Percentiles rank a stretch among this genome's conserved stretches.
Evolutionary conservation across 2,888 invertebrate genomes (phyloP).

Genomic region (Aelia acuminata): DNA sequence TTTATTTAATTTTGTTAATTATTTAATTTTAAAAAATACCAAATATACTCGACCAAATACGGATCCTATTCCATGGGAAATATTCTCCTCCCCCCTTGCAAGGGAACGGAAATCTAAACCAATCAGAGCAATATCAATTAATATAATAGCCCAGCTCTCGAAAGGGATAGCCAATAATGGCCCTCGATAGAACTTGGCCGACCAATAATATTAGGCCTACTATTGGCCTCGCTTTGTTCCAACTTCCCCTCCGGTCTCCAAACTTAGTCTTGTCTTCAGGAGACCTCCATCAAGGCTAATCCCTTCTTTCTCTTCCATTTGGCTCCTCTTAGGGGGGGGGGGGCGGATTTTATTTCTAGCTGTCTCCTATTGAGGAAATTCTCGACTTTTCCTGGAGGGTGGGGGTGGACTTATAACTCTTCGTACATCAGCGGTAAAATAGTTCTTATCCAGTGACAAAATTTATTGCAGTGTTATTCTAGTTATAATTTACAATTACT

Average conservation of each 20-base stretch:
- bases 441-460: too few relatives aligned
- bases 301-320: background rate
- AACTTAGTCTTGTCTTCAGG: conserved; percentile 7
- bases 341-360: background rate
- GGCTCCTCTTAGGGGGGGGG: background rate
- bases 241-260: background rate
- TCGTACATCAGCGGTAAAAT: too few relatives aligned
- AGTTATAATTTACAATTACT: too few relatives aligned
- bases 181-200: background rate
- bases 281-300: conserved; percentile 1
- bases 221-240: background rate
- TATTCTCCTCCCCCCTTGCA: background rate
- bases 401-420: background rate
- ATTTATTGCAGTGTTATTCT: too few relatives aligned
- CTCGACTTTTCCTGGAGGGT: background rate
- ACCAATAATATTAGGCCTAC: conserved; percentile 38
- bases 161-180: conserved; percentile 34
- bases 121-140: conserved; percentile 17
- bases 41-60: too few relatives aligned
- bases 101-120: background rate
- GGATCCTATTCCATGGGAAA: background rate
- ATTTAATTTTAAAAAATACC: too few relatives aligned
- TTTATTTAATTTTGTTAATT: too few relatives aligned
- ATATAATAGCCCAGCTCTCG: background rate
- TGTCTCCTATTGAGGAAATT: background rate